Conservation (phyloP, 1,140 invertebrate species). For the Drosophila pruinosa region DNA sequence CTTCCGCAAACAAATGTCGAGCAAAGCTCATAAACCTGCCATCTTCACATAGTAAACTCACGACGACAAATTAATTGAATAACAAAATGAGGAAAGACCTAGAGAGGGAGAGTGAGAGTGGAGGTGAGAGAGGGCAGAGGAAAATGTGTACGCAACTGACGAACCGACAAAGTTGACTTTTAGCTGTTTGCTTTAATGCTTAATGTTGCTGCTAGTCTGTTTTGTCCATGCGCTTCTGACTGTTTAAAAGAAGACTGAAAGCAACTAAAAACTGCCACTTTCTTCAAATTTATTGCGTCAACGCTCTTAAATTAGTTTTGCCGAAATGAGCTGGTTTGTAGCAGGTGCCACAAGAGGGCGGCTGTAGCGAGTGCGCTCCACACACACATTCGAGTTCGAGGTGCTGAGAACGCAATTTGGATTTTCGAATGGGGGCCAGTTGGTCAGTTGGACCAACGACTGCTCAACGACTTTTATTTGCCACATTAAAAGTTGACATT, state of each 20-base stretch:
- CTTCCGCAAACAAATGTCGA: conserved; percentile 43
- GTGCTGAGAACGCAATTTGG: conserved; percentile 24
- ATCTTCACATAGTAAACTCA: conserved; percentile 23
- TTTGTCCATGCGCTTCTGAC: conserved; percentile 19
- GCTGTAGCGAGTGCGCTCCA: conserved; percentile 27
- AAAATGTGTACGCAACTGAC: background rate
- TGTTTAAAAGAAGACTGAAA: conserved; percentile 49
- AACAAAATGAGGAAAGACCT: background rate
- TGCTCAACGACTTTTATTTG: background rate
- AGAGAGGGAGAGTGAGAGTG: background rate
- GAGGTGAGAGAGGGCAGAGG: background rate
- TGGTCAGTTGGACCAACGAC: conserved; percentile 9
- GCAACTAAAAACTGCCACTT: conserved; percentile 57
- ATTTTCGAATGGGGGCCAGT: conserved; percentile 25
- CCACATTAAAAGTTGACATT: background rate
- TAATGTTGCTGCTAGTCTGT: conserved; percentile 4
- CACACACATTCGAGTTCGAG: background rate
- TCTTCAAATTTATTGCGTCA: conserved; percentile 76
- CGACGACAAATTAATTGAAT: conserved; percentile 63
- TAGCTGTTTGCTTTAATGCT: background rate
- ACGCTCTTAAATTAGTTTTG: conserved; percentile 47
- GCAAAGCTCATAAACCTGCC: conserved; percentile 30
- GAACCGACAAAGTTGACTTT: conserved; percentile 21
- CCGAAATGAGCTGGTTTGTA: conserved; percentile 53
- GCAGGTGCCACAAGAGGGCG: conserved; percentile 61